Evolutionary conservation across 2,797 vertebrate species (phyloP), one percentile per base, ranked within the genome.

Genomic region (Periophthalmus magnuspinnatus): DNA sequence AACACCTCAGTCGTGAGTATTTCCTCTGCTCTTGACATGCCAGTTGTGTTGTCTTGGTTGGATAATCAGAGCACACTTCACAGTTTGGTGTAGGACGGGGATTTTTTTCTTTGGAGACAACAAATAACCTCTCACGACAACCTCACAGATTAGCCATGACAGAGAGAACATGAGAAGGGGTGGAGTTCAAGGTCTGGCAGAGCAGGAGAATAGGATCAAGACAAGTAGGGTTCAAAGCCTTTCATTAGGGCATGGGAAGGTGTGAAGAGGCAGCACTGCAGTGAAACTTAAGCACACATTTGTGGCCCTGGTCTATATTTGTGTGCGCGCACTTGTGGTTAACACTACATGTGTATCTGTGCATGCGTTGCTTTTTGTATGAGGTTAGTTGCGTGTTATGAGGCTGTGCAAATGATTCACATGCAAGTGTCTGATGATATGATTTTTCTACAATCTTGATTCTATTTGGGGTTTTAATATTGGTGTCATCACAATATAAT

Each of bases 101-200:
- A 19, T 8, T n/a, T 36, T 68, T 68, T 67, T 22, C 2, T 3
- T 74, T 55, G 62, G 36, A 68, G 4, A 58, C 70, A 63, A 50
- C 72, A 69, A 66, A 68, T 74, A 74, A 74, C 69, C 70, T 77
- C 71, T 75, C 83, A 87, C 72, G 52, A 71, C 78, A 85, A 66
- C 48, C 70, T 24, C 21, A 0, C 36, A 14, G 74, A 79, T 88
- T 87, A 74, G 67, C 67, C 77, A 41, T 32, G 64, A 81, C 75
- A 64, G 62, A 70, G 48, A 68, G 81, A 92, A 92, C 82, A 79
- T 89, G 88, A 92, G 91, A 89, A 75, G 80, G 87, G 88, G 89
- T 86, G 89, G 88, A 88, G 85, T 81, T 88, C 77, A 82, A 69
- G 70, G 80, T 89, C 76, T 81, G 41, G 78, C 71, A 82, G 24